Evolutionary conservation across 2,113 vertebrate species (phyloP).

Genomic region (Abramis brama): DNA sequence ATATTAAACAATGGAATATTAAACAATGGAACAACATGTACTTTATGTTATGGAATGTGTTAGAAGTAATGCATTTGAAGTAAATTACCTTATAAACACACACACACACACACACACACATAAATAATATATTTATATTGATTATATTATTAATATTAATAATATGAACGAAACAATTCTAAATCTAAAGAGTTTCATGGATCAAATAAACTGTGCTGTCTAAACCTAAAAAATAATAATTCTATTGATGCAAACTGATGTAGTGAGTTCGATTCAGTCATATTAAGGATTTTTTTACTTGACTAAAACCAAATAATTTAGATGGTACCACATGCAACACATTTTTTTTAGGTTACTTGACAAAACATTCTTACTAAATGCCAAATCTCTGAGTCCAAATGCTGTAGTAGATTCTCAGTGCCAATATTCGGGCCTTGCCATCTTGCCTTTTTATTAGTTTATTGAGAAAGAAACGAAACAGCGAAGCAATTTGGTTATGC

Average conservation of each 20-base stretch:
- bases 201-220: neutral
- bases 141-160: too few species aligned
- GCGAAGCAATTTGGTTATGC: constrained; percentile 68
- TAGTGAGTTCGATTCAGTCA: neutral
- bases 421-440: neutral
- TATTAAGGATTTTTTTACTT: neutral
- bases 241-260: neutral
- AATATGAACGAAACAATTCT: too few species aligned
- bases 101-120: too few species aligned
- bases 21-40: neutral
- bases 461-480: constrained; percentile 66
- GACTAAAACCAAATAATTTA: neutral
- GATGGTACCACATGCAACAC: neutral
- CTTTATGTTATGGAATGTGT: neutral
- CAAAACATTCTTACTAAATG: neutral
- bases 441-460: constrained; percentile 31
- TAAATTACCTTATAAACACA: too few species aligned
- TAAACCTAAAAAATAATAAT: neutral
- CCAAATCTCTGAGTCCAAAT: neutral
- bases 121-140: too few species aligned
- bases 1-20: constrained; percentile 12
- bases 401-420: neutral
- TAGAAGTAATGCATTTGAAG: too few species aligned
- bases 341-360: neutral
- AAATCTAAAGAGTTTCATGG: neutral